These are phyloP conservation scores for Cotesia typhae DNA, from an alignment of 1,140 invertebrate genomes.

Conservation along the genomic window DNA sequence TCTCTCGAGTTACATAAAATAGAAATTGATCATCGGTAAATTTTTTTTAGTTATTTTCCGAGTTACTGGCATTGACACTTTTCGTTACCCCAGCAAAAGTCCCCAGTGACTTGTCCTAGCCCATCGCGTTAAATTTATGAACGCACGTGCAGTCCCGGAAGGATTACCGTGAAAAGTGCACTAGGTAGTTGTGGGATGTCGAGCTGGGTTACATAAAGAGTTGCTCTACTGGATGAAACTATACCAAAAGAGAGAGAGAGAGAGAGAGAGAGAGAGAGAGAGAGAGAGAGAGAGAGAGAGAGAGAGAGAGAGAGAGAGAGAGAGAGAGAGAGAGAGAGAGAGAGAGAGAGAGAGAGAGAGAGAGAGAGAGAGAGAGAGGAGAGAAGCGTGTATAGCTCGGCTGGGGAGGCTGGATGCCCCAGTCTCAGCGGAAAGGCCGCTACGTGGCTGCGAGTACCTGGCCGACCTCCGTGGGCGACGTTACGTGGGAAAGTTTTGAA, in stretches of 20 bases:
- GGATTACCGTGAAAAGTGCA: conserved; percentile 44
- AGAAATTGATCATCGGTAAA: neutral
- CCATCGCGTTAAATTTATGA: conserved; percentile 43
- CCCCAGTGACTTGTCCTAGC: conserved; percentile 8
- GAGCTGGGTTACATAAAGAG: neutral
- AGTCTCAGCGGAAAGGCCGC: conserved; percentile 42
- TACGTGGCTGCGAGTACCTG: conserved; percentile 17
- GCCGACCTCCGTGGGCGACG: conserved; percentile 34
- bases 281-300: conserved; percentile 24
- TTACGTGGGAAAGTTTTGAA: conserved; percentile 47
- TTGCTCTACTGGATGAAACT: neutral
- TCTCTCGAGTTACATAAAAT: too few species aligned
- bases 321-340: conserved; percentile 23
- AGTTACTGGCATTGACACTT: conserved; percentile 14
- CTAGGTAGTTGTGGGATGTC: neutral
- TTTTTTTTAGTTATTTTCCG: neutral
- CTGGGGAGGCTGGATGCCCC: conserved; percentile 2
- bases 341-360: conserved; percentile 21
- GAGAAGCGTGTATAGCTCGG: neutral
- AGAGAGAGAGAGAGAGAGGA: neutral
- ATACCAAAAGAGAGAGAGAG: conserved; percentile 34
- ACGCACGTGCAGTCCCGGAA: conserved; percentile 45
- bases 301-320: conserved; percentile 24
- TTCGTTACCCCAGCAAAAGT: neutral
- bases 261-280: too few species aligned